Evolutionary conservation across 2,888 invertebrate species (phyloP).

Genomic region (Sisyra nigra): DNA sequence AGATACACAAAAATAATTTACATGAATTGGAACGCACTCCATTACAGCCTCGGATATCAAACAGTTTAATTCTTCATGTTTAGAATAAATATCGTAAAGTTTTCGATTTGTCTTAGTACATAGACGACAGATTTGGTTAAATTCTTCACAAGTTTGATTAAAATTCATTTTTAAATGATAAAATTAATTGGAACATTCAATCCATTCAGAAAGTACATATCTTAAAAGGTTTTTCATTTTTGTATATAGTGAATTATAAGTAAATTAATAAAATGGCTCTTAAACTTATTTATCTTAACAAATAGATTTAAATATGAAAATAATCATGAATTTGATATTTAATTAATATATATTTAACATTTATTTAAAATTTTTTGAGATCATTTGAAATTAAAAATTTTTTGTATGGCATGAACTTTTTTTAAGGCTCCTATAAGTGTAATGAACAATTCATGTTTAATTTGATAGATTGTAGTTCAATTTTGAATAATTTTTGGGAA

Average conservation of each 20-base stretch:
- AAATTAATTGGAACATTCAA: neutral
- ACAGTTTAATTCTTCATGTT: neutral
- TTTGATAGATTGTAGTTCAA: no score
- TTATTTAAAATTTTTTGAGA: no score
- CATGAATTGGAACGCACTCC: constrained; percentile 6
- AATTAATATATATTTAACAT: no score
- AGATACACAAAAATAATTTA: neutral
- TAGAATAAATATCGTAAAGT: constrained; percentile 3
- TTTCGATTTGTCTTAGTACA: constrained; percentile 6
- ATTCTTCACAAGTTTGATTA: neutral
- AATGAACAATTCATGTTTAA: no score
- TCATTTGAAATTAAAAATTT: no score
- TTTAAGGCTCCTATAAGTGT: no score
- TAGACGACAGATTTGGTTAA: constrained; percentile 3
- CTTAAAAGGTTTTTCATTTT: neutral
- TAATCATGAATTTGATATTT: no score
- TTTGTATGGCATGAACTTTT: no score
- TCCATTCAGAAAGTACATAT: neutral
- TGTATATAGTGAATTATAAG: neutral
- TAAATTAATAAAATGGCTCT: neutral
- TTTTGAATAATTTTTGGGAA: no score
- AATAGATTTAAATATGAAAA: no score
- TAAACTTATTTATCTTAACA: no score
- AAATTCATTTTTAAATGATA: neutral
- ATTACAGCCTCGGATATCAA: constrained; percentile 4